Conservation (phyloP, 2,113 vertebrate species). For the Dendropsophus ebraccatus region DNA sequence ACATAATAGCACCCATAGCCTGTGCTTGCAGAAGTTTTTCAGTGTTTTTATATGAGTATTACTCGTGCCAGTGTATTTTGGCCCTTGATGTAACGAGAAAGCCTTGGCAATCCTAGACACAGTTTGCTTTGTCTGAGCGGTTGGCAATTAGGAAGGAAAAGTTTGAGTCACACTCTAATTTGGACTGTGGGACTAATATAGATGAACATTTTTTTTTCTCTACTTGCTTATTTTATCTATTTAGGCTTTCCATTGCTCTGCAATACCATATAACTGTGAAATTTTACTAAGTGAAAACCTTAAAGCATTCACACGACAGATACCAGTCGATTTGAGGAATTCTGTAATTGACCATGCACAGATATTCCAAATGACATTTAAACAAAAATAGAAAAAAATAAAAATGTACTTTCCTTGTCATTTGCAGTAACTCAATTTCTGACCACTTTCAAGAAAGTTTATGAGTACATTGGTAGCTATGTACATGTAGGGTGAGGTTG, state of each 20-base stretch:
- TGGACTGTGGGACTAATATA: constrained; percentile 46
- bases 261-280: not conserved
- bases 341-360: too few relatives aligned
- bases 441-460: too few relatives aligned
- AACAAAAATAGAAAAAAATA: too few relatives aligned
- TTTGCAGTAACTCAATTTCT: too few relatives aligned
- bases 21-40: constrained; percentile 32
- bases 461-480: too few relatives aligned
- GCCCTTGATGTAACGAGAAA: constrained; percentile 42
- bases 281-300: too few relatives aligned
- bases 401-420: too few relatives aligned
- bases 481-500: too few relatives aligned
- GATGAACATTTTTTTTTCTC: constrained; percentile 21
- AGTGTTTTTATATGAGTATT: constrained; percentile 32
- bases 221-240: not conserved
- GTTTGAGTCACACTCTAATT: constrained; percentile 54
- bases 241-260: not conserved
- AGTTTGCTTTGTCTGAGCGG: constrained; percentile 55
- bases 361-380: too few relatives aligned
- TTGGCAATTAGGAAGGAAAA: constrained; percentile 56
- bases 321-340: not conserved
- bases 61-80: constrained; percentile 50
- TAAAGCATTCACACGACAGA: not conserved
- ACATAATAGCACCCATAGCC: constrained; percentile 54
- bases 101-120: constrained; percentile 49